Base-by-base conservation (phyloP, 2,797 vertebrate genomes). In the Podarcis lilfordi region DNA sequence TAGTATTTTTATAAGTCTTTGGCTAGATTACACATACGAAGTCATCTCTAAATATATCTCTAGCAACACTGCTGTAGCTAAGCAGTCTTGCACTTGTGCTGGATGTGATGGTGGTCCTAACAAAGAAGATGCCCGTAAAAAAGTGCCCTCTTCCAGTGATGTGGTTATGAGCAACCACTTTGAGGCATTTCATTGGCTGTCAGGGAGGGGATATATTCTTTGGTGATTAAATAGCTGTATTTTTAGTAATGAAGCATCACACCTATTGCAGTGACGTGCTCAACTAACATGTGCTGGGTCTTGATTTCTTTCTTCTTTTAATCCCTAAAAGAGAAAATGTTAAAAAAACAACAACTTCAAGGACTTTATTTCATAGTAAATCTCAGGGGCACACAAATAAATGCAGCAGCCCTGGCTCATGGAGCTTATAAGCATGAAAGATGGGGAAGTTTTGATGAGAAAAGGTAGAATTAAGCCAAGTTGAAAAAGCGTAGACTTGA, bases 151-250 rank as follows among this genome's bases (percentile, higher is more conserved):
- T 64, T 8, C 68, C 32, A 5, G 23, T 61, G 29, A 55, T 85
- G 78, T 86, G 89, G 32, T 55, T 61, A n/a, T 25, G 59, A 40
- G 45, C 87, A 37, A 84, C n/a, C 87, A 72, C 84, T 35, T 92
- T 15, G 0, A 1, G 72, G 2, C 29, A 13, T 50, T 68, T 69
- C 45, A 6, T n/a, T 35, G 50, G 23, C 43, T 88, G 35, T 1
- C 32, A 50, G 8, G 15, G 86, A 85, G 87, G 77, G 61, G 23
- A 59, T 2, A 8, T 5, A 68, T 88, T 2, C 32, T 2, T 1
- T 32, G 1, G 37, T 35, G 90, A 61, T 19, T 29, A 90, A 4
- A 61, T 85, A 55, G 0, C 45, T 84, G 1, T 91, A 87, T 0
- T 69, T 91, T 81, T 87, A 76, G 35, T 83, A 50, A 11, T 35